Base-by-base conservation (phyloP, 2,113 vertebrate species). In the Peromyscus leucopus region DNA sequence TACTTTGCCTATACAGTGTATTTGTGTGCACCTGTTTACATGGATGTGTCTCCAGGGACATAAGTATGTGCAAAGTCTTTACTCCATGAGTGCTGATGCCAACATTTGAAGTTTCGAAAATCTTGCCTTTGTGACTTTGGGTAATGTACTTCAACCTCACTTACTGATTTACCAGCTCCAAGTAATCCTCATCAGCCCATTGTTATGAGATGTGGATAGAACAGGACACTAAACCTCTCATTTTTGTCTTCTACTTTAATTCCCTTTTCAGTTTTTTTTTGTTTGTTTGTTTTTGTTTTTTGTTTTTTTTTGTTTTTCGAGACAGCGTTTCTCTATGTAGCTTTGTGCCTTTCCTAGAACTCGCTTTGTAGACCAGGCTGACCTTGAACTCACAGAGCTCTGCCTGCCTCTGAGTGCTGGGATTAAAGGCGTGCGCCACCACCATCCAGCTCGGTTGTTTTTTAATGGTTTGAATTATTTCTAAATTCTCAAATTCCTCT, bases 121-220 rank as follows among this genome's bases (percentile, higher is more conserved):
- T 24, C 22, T 85, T 76, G 7, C 15, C 69, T 65, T 90, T 91
- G 8, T 83, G n/a, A 75, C 26, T 57, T 95, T 80, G 72, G 61
- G 63, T 90, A 72, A 85, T n/a, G 4, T 2, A 88, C 8, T 76
- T 93, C 13, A 65, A 69, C 7, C 61, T 3, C 7, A 55, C 12
- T 90, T 65, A 95, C 21, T 95, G 78, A 90, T 87, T 94, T 83
- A 39, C 48, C 33, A 85, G 31, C 39, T 87, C 79, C 76, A 87
- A 93, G 55, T 71, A 84, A 91, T 91, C 24, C 2, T 46, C 51
- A 36, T 26, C 87, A 71, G 76, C 16, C 3, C 26, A 9, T 72
- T 85, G 3, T 9, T 94, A 16, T 84, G 63, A 76, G 78, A 78
- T 63, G 22, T 83, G 15, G 78, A 4, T 19, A 90, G 55, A 1